Evolutionary conservation across 2,888 invertebrate genomes (phyloP).

Genomic region (Drosophila macrothrix): DNA sequence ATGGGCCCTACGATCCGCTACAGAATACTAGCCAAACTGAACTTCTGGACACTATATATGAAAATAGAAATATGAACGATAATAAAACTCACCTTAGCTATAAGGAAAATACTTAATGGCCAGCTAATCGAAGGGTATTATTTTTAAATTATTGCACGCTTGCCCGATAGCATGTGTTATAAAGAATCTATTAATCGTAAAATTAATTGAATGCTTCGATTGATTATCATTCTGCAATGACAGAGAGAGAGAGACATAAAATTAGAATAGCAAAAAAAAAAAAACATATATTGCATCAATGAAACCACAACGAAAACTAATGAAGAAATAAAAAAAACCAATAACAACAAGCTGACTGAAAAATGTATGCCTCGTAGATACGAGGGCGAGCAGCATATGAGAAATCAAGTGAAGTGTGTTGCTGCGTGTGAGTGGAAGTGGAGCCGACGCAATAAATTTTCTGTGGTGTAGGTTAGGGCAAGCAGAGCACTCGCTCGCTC

Average conservation of each 20-base stretch:
- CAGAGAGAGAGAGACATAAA: slow-evolving; percentile 16
- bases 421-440: slow-evolving; percentile 43
- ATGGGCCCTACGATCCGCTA: slow-evolving; percentile 74
- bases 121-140: not conserved
- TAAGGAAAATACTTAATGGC: not conserved
- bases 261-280: slow-evolving; percentile 16
- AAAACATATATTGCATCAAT: slow-evolving; percentile 51
- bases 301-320: slow-evolving; percentile 51
- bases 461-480: slow-evolving; percentile 77
- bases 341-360: slow-evolving; percentile 33
- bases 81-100: slow-evolving; percentile 25
- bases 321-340: slow-evolving; percentile 42
- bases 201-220: slow-evolving; percentile 46
- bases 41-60: not conserved
- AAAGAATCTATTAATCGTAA: slow-evolving; percentile 25
- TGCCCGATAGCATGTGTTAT: slow-evolving; percentile 12
- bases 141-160: slow-evolving; percentile 37
- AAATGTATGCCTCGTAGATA: slow-evolving; percentile 56
- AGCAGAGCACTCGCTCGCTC: slow-evolving; percentile 42
- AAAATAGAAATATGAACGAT: not conserved
- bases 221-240: slow-evolving; percentile 43
- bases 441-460: slow-evolving; percentile 75
- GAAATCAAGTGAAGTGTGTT: slow-evolving; percentile 38
- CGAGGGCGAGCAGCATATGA: slow-evolving; percentile 37
- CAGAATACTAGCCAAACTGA: not conserved